These are phyloP conservation scores for Sinhomidia bicolor DNA, from an alignment of 2,888 invertebrate species.

Conservation along the genomic window DNA sequence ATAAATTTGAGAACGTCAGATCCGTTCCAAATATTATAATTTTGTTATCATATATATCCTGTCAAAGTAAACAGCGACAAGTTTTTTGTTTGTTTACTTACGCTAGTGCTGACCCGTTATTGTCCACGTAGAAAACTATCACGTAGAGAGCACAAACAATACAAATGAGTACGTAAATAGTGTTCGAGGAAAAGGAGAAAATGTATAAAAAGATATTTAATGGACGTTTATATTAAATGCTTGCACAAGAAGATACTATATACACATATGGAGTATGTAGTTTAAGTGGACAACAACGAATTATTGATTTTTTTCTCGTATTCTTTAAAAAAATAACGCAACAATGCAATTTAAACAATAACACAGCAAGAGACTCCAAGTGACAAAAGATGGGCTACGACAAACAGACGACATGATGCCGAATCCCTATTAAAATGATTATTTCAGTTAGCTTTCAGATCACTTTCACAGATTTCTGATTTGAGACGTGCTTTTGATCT, in stretches of 20 bases:
- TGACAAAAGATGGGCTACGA: neutral
- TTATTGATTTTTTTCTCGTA: conserved; percentile 14
- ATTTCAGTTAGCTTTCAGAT: conserved; percentile 50
- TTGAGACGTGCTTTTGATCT: conserved; percentile 55
- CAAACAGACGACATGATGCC: neutral
- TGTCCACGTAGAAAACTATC: neutral
- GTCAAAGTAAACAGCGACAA: conserved; percentile 6
- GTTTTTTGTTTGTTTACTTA: neutral
- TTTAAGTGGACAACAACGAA: neutral
- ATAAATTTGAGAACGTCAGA: conserved; percentile 1
- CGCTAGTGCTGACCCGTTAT: neutral
- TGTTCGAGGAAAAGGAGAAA: conserved; percentile 20
- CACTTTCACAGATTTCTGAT: conserved; percentile 54
- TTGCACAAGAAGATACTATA: no score
- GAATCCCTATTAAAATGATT: conserved; percentile 41
- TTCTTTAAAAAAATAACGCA: neutral
- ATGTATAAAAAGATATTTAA: neutral
- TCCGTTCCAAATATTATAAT: conserved; percentile 32
- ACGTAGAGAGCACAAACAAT: neutral
- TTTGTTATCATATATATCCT: conserved; percentile 13
- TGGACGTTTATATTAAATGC: neutral
- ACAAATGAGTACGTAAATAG: neutral
- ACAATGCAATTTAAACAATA: conserved; percentile 24
- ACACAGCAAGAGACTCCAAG: neutral
- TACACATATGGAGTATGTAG: neutral